Evolutionary conservation across 2,888 invertebrate species (phyloP), one percentile per base, ranked within the genome.

Genomic region (Craniophora ligustri): DNA sequence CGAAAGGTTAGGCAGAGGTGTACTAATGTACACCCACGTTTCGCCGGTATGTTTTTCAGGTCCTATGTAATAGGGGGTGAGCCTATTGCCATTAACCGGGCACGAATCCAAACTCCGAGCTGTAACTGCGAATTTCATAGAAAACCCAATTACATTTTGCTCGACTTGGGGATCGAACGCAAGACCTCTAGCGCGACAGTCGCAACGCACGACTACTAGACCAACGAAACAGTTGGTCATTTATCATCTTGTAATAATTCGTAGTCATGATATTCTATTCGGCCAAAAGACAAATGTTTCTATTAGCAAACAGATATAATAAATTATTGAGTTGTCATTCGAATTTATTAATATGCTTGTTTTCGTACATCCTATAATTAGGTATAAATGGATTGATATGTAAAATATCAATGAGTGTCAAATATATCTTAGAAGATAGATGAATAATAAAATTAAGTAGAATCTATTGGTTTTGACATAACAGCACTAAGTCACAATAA

Each of bases 361-460:
- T 49, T 31, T n/a, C 28, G 0, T 4, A 36, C 35, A 32, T 36
- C 21, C 19, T n/a, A n/a, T 40, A 14, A 15, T 16, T 16, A n/a
- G n/a, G n/a, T n/a, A 38, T n/a, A 51, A 45, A 51, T n/a, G 18
- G 19, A 53, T 67, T 67, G 63, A 46, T 16, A 34, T 45, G 14
- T 47, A 7, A 30, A 47, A 18, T n/a, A 30, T 30, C 13, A 19
- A 1, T 13, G 2, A 32, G 2, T 16, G 6, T 0, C 39, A 23
- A 45, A 13, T 16, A 2, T 14, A 6, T 28, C 26, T 16, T 5
- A 7, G 10, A 7, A 56, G 14, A 5, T 13, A 34, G 34, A 10
- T 13, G 40, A 44, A 26, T 2, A 4, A 2, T 2, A 6, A 40
- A 59, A 13, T 56, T 41, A 23, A 23, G 2, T 13, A 44, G n/a